Conservation (phyloP, 1,140 invertebrate genomes). For the Neuroterus valhalla region DNA sequence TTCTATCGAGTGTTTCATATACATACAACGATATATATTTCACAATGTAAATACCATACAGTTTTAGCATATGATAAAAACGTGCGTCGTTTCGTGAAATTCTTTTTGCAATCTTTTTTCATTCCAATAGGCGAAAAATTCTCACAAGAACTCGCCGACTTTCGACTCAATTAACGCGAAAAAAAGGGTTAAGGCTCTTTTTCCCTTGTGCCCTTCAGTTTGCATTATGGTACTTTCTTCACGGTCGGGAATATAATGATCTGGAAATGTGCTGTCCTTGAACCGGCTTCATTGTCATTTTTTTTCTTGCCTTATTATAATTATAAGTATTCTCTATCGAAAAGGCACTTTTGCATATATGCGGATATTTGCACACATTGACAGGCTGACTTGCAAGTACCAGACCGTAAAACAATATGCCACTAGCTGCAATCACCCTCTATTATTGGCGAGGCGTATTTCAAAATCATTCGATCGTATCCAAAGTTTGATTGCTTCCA, state of each 20-base stretch:
- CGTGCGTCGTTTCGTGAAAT: too few species aligned
- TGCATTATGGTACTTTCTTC: constrained; percentile 1
- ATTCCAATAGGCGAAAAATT: too few species aligned
- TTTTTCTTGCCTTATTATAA: too few species aligned
- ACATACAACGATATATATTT: background rate
- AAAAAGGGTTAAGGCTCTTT: background rate
- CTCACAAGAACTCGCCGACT: too few species aligned
- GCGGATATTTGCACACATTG: constrained; percentile 40
- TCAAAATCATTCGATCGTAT: constrained; percentile 57
- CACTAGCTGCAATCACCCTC: constrained; percentile 49
- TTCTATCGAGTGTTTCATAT: too few species aligned
- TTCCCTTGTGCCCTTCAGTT: background rate
- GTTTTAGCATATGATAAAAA: too few species aligned
- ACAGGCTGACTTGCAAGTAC: constrained; percentile 48
- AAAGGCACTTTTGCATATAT: background rate
- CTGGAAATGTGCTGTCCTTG: background rate
- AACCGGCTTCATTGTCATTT: constrained; percentile 5
- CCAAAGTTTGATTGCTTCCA: constrained; percentile 51
- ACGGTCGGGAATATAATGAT: constrained; percentile 14
- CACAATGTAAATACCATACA: background rate
- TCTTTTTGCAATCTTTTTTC: too few species aligned
- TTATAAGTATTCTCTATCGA: too few species aligned
- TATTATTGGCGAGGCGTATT: constrained; percentile 61
- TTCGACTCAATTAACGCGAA: background rate
- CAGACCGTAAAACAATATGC: constrained; percentile 56